Conservation (phyloP, 2,888 invertebrate species). For the Polydrusus pterygomalis region DNA sequence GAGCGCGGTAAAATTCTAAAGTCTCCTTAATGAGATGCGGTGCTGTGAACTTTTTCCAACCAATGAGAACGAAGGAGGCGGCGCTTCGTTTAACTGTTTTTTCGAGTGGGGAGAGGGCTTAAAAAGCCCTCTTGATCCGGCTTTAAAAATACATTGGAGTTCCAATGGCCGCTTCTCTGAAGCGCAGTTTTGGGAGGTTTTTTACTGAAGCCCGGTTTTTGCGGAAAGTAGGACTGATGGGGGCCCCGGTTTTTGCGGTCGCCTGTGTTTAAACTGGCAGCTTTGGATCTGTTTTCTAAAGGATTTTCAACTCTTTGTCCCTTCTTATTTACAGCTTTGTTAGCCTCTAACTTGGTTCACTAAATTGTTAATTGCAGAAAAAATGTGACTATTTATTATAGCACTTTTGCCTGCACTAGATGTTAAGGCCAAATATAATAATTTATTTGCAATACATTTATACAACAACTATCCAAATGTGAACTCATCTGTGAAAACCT, state of each 20-base stretch:
- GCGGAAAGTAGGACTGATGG: constrained; percentile 69
- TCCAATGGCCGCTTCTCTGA: constrained; percentile 70
- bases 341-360: constrained; percentile 56
- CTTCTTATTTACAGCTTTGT: constrained; percentile 66
- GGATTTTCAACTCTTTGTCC: constrained; percentile 67
- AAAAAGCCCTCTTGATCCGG: constrained; percentile 69
- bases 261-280: constrained; percentile 68
- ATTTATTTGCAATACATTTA: not conserved
- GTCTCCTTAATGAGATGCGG: constrained; percentile 72
- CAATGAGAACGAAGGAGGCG: constrained; percentile 68
- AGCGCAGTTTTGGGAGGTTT: constrained; percentile 70
- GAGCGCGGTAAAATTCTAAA: constrained; percentile 70
- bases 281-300: constrained; percentile 67
- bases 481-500: too few species aligned
- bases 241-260: constrained; percentile 65
- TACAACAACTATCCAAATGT: not conserved
- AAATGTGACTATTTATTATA: constrained; percentile 19
- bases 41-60: constrained; percentile 71
- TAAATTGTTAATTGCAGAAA: constrained; percentile 61
- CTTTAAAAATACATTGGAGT: constrained; percentile 71
- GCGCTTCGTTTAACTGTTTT: constrained; percentile 65
- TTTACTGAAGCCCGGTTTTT: constrained; percentile 64
- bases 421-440: constrained; percentile 28
- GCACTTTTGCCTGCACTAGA: constrained; percentile 14
- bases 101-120: constrained; percentile 68